Evolutionary conservation across 1,140 invertebrate genomes (phyloP), one percentile per base, ranked within the genome.

Genomic region (Drosophila repleta): DNA sequence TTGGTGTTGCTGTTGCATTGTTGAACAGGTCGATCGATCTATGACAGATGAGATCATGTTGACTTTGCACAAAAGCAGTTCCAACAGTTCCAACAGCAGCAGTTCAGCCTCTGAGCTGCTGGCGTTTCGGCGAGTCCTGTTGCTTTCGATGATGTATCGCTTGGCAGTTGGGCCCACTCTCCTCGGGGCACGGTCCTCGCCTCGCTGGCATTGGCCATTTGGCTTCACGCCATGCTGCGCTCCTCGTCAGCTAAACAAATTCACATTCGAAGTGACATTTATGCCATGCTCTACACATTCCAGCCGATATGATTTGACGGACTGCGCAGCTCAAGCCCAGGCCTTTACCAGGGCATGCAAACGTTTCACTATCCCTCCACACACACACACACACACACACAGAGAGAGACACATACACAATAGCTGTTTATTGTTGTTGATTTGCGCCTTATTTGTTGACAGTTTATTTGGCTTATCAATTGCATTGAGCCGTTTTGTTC

Each of bases 11-110:
- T 87, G 87, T 71, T 82, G 81, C 45, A 51, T 71, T 88, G 87
- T 81, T 79, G 81, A 83, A 89, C 83, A 88, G 83, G 83, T 88
- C 83, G 83, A 88, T 88, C 83, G 83, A 88, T 88, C 83, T 88
- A 88, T 88, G 83, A 88, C 83, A 88, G 83, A 88, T 88, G 83
- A 88, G 83, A 88, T 88, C 83, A 88, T 83, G 83, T 88, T 88
- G 83, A 87, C 79, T 88, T 83, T 76, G 61, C 84, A 88, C 83
- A 88, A 89, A 88, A 79, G 72, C 65, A 56, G 17, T 48, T 48
- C 41, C 49, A 58, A 15, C 56, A 58, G 56, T 32, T 56, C 51
- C 63, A 79, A 29, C 61, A 51, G 46, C 56, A 60, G 45, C 70
- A 43, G 15, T 15, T 17, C 15, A 43, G 39, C 3, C 39, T 29